A percentile compares a stretch with the other conserved stretches of the same genome.
Evolutionary conservation across 2,113 vertebrate genomes (phyloP).

Genomic region (Atherinomorus stipes): DNA sequence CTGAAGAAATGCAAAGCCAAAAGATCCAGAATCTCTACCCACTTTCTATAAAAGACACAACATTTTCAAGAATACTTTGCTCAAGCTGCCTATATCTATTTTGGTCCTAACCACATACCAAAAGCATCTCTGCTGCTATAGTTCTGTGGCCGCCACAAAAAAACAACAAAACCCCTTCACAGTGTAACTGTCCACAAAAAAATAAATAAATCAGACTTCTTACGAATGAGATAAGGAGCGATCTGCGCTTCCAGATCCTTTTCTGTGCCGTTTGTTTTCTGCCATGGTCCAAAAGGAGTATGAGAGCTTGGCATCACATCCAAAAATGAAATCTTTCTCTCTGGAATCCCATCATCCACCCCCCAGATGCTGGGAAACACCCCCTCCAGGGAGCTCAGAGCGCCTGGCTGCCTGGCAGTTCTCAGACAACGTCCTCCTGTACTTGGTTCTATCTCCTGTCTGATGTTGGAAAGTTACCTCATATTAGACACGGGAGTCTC

Average conservation of each 20-base stretch:
- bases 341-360: slow-evolving; percentile 41
- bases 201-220: slow-evolving; percentile 31
- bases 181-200: slow-evolving; percentile 19
- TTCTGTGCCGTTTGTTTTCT: slow-evolving; percentile 70
- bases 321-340: slow-evolving; percentile 57
- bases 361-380: slow-evolving; percentile 61
- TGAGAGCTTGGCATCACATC: slow-evolving; percentile 76
- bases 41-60: slow-evolving; percentile 49
- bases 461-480: slow-evolving; percentile 54
- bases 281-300: slow-evolving; percentile 74
- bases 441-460: slow-evolving; percentile 25
- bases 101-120: slow-evolving; percentile 63
- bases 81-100: slow-evolving; percentile 64
- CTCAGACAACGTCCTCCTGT: slow-evolving; percentile 25
- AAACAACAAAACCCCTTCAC: slow-evolving; percentile 7
- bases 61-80: slow-evolving; percentile 30
- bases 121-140: slow-evolving; percentile 52
- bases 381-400: slow-evolving; percentile 52
- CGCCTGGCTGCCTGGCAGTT: slow-evolving; percentile 55
- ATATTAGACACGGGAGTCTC: slow-evolving; percentile 47
- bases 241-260: slow-evolving; percentile 52
- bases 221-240: slow-evolving; percentile 63
- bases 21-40: not conserved
- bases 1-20: slow-evolving; percentile 2
- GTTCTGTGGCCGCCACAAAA: slow-evolving; percentile 32